Percentiles rank a stretch among this genome's conserved stretches.
Evolutionary conservation across 2,113 vertebrate genomes (phyloP).

Genomic region (Hippocampus barbouri): DNA sequence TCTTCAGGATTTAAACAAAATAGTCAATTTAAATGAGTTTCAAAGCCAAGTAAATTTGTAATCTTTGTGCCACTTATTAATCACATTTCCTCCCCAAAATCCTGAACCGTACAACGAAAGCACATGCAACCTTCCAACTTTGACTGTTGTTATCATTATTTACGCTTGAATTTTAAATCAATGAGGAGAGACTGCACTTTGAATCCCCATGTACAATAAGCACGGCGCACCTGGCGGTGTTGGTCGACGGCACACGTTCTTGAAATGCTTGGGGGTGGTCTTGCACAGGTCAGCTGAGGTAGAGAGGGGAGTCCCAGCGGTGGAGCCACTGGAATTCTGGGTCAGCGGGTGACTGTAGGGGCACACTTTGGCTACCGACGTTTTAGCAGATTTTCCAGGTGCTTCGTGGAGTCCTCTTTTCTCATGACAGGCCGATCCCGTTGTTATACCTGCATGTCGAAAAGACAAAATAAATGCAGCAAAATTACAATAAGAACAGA

Average conservation of each 20-base stretch:
- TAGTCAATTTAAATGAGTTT: too few relatives aligned
- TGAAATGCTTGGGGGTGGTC: constrained; percentile 90
- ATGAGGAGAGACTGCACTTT: neutral
- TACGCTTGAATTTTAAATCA: neutral
- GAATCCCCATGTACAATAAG: neutral
- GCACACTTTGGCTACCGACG: constrained; percentile 78
- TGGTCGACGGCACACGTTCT: constrained; percentile 88
- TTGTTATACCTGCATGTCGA: constrained; percentile 54
- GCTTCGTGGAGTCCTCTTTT: constrained; percentile 74
- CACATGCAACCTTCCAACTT: neutral
- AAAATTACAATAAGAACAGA: neutral
- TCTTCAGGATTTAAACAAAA: too few relatives aligned
- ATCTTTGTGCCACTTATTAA: too few relatives aligned
- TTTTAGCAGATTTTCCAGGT: constrained; percentile 74
- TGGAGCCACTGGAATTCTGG: constrained; percentile 72
- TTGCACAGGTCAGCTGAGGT: constrained; percentile 90
- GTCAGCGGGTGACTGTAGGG: constrained; percentile 82
- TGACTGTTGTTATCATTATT: neutral
- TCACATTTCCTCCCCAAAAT: too few relatives aligned
- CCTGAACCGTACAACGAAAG: too few relatives aligned
- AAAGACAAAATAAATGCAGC: neutral
- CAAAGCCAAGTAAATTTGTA: too few relatives aligned
- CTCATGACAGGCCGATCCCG: constrained; percentile 68
- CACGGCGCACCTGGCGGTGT: constrained; percentile 77
- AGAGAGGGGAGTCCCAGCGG: constrained; percentile 79